Conservation (phyloP, 2,113 vertebrate genomes). For the Anarrhichthys ocellatus region DNA sequence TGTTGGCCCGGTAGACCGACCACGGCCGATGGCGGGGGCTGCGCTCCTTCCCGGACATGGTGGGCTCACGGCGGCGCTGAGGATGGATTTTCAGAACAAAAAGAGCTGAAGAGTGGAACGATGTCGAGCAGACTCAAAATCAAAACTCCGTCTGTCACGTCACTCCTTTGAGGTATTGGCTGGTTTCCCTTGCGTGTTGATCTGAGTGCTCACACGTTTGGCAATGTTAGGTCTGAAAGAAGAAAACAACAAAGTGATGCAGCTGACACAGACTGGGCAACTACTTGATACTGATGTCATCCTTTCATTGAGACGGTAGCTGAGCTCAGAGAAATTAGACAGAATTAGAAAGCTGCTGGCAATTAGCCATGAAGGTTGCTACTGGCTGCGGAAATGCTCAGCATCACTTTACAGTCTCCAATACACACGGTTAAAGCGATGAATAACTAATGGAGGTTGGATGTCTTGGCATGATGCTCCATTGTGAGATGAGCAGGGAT, state of each 20-base stretch:
- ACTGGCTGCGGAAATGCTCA: background rate
- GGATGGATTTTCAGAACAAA: background rate
- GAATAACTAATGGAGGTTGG: background rate
- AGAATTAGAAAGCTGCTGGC: background rate
- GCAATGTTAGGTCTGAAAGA: conserved; percentile 47
- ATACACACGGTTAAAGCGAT: background rate
- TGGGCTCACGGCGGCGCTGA: conserved; percentile 74
- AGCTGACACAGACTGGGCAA: background rate
- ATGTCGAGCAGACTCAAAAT: conserved; percentile 2
- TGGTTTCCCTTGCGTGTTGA: background rate
- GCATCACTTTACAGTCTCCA: background rate
- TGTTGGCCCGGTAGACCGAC: conserved; percentile 92
- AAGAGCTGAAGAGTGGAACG: conserved; percentile 6
- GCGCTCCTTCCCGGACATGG: conserved; percentile 93
- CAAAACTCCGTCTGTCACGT: background rate
- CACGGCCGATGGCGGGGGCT: conserved; percentile 96
- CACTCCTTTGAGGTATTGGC: background rate
- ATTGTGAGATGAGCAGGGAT: background rate
- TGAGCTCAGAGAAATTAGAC: background rate
- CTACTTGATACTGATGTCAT: background rate
- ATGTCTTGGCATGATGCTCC: background rate
- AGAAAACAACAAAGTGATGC: conserved; percentile 10
- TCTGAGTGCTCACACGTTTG: conserved; percentile 21
- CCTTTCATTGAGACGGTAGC: conserved; percentile 2
- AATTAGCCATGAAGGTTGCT: background rate